Evolutionary conservation across 2,113 vertebrate species (phyloP), one percentile per base, ranked within the genome.

Genomic region (Sakesphorus luctuosus): DNA sequence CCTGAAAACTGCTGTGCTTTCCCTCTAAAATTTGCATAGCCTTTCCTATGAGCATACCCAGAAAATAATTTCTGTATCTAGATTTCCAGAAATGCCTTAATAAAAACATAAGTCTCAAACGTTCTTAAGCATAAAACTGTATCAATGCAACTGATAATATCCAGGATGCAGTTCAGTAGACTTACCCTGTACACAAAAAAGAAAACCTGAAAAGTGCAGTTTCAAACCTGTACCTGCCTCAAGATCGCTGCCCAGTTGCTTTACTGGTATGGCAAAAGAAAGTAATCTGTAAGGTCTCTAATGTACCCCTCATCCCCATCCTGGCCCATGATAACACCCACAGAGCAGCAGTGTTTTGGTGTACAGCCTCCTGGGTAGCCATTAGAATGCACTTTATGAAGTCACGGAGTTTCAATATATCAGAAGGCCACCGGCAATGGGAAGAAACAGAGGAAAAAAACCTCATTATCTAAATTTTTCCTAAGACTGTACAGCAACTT

Each of bases 291-390:
- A 19, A 4, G 10, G 8, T 15, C 25, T 75, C 7, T 61, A 59
- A 56, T 0, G 0, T 28, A 66, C 13, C 18, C 8, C 26, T 74
- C 0, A 0, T 26, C 6, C 20, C 28, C 1, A 6, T 12, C 28
- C 31, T 62, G 85, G 50, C 12, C 3, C 4, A 1, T 2, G 1
- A 16, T 43, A 55, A 43, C 10, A 58, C 19, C 40, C 11, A 23
- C 9, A 71, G 23, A 73, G 29, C 18, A 73, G 29, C 18, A 44
- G 4, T 43, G 13, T 69, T 47, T 52, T 52, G 10, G 17, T 78
- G 13, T 56, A 55, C 44, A 69, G 43, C 33, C 4, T 73, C 29
- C 24, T 23, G 23, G 20, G 8, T 43, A 79, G 52, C 25, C 29
- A 46, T 58, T 2, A 6, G 23, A 81, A 73, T 38, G 15, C 8